These are phyloP conservation scores for Oreochromis niloticus DNA, from an alignment of 2,113 vertebrate genomes.

Conservation along the genomic window DNA sequence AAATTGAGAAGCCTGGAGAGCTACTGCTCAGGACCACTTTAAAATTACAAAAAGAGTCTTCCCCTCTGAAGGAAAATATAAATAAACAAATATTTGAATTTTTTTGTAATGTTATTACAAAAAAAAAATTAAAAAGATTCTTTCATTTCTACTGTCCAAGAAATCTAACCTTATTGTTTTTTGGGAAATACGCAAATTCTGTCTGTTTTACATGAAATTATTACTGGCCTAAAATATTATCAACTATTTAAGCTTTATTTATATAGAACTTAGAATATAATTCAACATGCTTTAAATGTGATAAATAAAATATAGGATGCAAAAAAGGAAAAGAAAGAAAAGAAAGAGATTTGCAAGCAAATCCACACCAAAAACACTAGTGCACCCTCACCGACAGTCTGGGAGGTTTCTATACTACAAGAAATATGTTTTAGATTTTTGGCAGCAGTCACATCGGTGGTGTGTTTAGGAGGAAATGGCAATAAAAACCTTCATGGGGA, in stretches of 20 bases:
- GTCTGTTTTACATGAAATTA: neutral
- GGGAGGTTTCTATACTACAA: conserved; percentile 1
- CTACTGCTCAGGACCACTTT: neutral
- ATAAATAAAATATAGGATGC: neutral
- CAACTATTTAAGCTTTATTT: neutral
- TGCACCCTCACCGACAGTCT: neutral
- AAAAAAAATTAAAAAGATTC: neutral
- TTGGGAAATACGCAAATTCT: neutral
- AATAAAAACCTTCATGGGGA: conserved; percentile 5
- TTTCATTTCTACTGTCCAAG: neutral
- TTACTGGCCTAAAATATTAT: neutral
- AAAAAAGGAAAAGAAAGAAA: rapidly evolving
- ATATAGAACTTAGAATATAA: neutral
- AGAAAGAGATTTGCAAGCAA: neutral
- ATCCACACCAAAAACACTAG: neutral
- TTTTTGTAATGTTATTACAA: neutral
- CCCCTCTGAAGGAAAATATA: neutral
- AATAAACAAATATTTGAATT: neutral
- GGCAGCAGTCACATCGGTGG: neutral
- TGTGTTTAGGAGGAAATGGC: conserved; percentile 16
- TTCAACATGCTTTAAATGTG: neutral
- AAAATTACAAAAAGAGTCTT: neutral
- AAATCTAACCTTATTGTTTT: neutral
- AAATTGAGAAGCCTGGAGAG: neutral
- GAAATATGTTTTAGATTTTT: conserved; percentile 6